A percentile compares a stretch with the other conserved stretches of the same genome.
phyloP scores from a whole-genome alignment of 2,888 invertebrate genomes.

The Macrosoma leucophasiata region DNA sequence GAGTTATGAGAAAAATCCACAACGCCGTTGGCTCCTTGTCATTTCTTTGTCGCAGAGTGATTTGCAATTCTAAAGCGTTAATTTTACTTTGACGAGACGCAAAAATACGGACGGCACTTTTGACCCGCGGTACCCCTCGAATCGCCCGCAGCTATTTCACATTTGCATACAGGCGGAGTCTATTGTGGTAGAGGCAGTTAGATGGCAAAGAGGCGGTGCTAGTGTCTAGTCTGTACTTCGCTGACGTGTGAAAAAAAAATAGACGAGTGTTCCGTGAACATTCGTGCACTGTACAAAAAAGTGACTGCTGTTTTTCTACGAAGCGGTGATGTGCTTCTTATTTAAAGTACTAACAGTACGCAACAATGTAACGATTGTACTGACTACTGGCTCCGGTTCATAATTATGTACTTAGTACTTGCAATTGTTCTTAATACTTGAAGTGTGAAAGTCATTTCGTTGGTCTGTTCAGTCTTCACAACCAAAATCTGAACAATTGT shows the following conservation, averaged over 20 bases:
- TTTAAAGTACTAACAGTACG: too few relatives aligned
- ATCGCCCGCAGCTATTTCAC: slow-evolving; percentile 45
- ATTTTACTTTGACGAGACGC: slow-evolving; percentile 71
- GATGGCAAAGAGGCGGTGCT: slow-evolving; percentile 48
- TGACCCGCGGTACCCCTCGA: slow-evolving; percentile 28
- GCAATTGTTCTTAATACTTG: too few relatives aligned
- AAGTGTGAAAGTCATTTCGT: too few relatives aligned
- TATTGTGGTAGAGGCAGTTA: slow-evolving; percentile 50
- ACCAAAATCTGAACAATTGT: too few relatives aligned
- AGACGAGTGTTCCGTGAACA: neutral
- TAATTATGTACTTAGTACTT: too few relatives aligned
- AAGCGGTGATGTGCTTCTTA: too few relatives aligned
- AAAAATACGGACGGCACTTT: slow-evolving; percentile 52
- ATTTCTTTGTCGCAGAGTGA: slow-evolving; percentile 65
- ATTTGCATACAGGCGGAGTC: slow-evolving; percentile 69
- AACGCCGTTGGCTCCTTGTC: slow-evolving; percentile 53
- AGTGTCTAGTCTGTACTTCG: slow-evolving; percentile 8
- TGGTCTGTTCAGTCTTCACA: too few relatives aligned
- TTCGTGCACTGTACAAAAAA: too few relatives aligned
- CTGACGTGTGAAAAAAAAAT: slow-evolving; percentile 10
- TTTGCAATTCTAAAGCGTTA: slow-evolving; percentile 73
- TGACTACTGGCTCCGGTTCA: too few relatives aligned
- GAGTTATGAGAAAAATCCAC: slow-evolving; percentile 66
- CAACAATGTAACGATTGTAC: too few relatives aligned
- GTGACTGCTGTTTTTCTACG: too few relatives aligned